phyloP scores from a whole-genome alignment of 2,797 vertebrate genomes.

The Characodon lateralis region DNA sequence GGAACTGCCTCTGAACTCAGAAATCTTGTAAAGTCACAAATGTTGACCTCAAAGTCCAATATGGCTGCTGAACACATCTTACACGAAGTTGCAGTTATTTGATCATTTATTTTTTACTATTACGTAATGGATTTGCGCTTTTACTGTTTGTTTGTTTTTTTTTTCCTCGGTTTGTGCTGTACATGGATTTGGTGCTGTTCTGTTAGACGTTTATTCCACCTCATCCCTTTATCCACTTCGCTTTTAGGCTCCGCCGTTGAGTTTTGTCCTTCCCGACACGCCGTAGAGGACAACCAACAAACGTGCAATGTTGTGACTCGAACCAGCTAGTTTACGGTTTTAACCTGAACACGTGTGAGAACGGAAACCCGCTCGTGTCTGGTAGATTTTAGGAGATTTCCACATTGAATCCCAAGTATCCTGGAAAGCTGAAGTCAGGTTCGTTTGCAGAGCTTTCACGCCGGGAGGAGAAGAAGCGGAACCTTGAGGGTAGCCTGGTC shows the following conservation, averaged over 20 bases:
- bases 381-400: not conserved
- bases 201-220: no score
- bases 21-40: no score
- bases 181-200: no score
- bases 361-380: not conserved
- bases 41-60: no score
- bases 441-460: constrained; percentile 5
- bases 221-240: not conserved
- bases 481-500: constrained; percentile 23
- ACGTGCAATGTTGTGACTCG: constrained; percentile 44
- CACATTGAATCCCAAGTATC: not conserved
- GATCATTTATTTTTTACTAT: no score
- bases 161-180: no score
- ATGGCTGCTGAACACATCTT: no score
- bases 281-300: constrained; percentile 38
- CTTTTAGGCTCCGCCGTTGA: accelerated
- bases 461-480: not conserved
- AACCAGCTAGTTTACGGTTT: not conserved
- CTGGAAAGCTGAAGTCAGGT: accelerated
- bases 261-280: constrained; percentile 39
- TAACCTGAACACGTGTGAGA: not conserved
- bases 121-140: no score
- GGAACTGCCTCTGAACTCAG: no score
- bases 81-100: no score
- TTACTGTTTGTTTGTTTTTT: no score